Evolutionary conservation across 2,113 vertebrate genomes (phyloP), one percentile per base, ranked within the genome.

Genomic region (Cottus gobio): DNA sequence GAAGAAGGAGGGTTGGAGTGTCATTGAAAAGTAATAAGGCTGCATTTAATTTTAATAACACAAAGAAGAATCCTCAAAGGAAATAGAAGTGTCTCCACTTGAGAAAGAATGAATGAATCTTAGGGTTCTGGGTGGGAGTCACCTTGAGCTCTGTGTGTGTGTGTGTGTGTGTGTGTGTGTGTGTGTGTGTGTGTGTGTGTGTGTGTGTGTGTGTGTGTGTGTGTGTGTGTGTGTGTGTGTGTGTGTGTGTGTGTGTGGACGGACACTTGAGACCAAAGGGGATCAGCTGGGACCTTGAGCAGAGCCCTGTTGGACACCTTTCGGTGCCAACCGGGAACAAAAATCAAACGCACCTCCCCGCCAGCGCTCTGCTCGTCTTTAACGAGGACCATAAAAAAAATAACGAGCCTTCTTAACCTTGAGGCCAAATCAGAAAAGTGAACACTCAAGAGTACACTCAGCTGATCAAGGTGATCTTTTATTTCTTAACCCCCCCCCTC

Each of bases 391-490:
- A 37, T 89, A 77, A 90, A 88, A 63, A 39, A 85, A 82, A 81
- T 90, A 91, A 93, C 65, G 48, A 89, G 89, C 66, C 78, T 76
- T 87, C 82, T 87, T 93, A 86, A 92, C 92, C 89, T 91, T 88
- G 84, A 82, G 61, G 84, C 63, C 50, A 16, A 48, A 68, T 50
- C 24, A 52, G 80, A 56, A 78, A 86, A 85, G 82, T 44, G 68
- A 88, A 75, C 76, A 69, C 50, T 86, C 52, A 4, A 60, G 48
- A 81, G 71, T 36, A 34, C 39, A 54, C 39, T 5, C 61, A 18
- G 60, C 44, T 61, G 69, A 86, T 83, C 74, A 89, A 90, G 79
- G 84, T 88, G 68, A 85, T 77, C 65, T 84, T 74, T 73, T 71
- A 82, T 85, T 63, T 69, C 77, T 58, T n/a, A 31, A 16, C 13